phyloP scores from a whole-genome alignment of 2,797 vertebrate species.

The Poecilia gillii region DNA sequence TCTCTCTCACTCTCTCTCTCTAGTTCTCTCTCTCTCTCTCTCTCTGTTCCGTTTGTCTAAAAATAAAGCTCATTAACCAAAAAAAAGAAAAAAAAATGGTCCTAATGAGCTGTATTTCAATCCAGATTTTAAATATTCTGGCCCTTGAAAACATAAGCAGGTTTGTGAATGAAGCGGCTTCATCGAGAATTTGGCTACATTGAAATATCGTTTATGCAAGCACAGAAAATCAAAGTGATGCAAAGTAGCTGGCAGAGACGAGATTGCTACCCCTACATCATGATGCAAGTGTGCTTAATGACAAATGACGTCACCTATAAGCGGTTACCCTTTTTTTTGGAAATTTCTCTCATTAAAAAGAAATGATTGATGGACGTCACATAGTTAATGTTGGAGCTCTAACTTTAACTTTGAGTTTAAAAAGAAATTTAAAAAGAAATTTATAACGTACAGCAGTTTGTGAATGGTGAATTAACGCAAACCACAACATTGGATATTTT shows the following conservation, averaged over 20 bases:
- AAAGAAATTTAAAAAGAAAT: background rate
- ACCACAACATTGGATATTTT: background rate
- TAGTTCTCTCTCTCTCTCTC: background rate
- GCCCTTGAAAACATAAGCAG: background rate
- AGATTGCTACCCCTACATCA: background rate
- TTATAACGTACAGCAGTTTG: background rate
- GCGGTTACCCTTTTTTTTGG: background rate
- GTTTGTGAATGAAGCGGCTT: slow-evolving; percentile 19
- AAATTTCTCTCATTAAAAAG: background rate
- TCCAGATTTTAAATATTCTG: background rate
- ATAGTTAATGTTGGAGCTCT: background rate
- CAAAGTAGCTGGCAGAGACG: background rate
- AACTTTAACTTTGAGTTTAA: background rate
- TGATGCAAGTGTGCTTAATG: background rate
- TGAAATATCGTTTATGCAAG: background rate
- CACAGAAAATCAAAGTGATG: slow-evolving; percentile 3
- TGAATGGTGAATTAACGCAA: background rate
- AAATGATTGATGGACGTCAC: background rate
- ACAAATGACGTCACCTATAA: background rate
- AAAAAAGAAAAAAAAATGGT: background rate
- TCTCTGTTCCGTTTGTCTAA: background rate
- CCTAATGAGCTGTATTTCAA: background rate
- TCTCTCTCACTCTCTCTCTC: background rate
- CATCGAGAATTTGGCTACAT: background rate
- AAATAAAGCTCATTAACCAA: background rate